Percentiles rank a stretch among this genome's conserved stretches.
Conservation (phyloP, 2,113 vertebrate genomes). For the Mustela nigripes region DNA sequence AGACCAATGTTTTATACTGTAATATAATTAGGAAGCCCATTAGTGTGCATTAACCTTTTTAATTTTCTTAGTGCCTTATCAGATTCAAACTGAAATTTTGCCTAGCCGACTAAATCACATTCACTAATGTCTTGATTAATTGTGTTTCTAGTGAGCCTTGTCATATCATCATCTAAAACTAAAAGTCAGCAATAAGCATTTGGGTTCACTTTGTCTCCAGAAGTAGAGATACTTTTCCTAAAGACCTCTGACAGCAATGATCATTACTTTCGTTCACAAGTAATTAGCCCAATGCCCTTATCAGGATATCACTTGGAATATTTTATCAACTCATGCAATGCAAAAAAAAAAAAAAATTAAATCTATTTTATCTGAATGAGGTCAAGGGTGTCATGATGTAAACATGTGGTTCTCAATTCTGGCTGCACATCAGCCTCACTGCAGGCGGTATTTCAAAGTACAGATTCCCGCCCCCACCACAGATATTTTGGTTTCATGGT, state of each 20-base stretch:
- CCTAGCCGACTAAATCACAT: constrained; percentile 83
- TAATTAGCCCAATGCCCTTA: constrained; percentile 49
- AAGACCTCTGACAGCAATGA: constrained; percentile 49
- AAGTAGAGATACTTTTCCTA: constrained; percentile 45
- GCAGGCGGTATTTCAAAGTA: neutral
- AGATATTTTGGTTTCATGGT: neutral
- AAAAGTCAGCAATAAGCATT: constrained; percentile 61
- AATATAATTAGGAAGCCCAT: constrained; percentile 79
- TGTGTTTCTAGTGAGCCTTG: constrained; percentile 80
- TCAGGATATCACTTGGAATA: constrained; percentile 45
- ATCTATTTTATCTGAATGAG: neutral
- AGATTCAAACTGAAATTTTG: constrained; percentile 84
- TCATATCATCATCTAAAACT: constrained; percentile 69
- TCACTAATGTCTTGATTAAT: constrained; percentile 86
- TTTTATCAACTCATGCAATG: neutral
- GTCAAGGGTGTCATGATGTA: neutral
- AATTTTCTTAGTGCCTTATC: constrained; percentile 74
- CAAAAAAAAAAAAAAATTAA: neutral
- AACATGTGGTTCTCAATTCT: neutral
- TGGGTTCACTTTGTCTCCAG: constrained; percentile 22
- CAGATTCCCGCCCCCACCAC: neutral
- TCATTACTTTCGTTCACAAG: constrained; percentile 53
- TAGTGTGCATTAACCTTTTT: constrained; percentile 79
- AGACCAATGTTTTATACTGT: constrained; percentile 70
- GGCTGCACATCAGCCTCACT: neutral